Conservation (phyloP, 2,888 invertebrate genomes). For the Xestia sexstrigata region DNA sequence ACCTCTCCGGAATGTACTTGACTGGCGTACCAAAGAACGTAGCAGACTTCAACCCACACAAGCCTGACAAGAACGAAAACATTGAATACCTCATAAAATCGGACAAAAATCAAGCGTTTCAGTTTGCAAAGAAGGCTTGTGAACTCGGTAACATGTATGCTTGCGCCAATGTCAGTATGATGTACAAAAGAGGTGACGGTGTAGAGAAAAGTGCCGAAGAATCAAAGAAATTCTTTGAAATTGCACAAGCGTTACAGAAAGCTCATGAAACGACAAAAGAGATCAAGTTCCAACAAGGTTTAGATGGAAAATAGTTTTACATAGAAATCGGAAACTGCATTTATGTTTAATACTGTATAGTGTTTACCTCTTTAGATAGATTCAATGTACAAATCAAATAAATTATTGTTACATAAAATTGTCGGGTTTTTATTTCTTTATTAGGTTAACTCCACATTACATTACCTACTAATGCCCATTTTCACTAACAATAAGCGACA, state of each 20-base stretch:
- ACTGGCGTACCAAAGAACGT: slow-evolving; percentile 92
- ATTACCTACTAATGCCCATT: not conserved
- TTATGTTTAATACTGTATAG: slow-evolving; percentile 51
- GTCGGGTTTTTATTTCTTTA: slow-evolving; percentile 11
- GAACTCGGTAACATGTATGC: slow-evolving; percentile 96
- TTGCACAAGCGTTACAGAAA: slow-evolving; percentile 93
- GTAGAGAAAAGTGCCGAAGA: slow-evolving; percentile 93
- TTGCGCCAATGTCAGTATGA: slow-evolving; percentile 97
- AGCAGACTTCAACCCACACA: slow-evolving; percentile 84
- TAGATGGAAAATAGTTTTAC: slow-evolving; percentile 72
- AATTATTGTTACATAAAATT: slow-evolving; percentile 58
- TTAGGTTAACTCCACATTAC: not conserved
- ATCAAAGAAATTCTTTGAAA: slow-evolving; percentile 93
- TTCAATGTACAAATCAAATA: slow-evolving; percentile 62
- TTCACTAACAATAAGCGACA: not conserved
- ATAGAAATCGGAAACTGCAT: slow-evolving; percentile 50
- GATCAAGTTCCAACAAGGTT: slow-evolving; percentile 91
- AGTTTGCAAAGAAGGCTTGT: slow-evolving; percentile 95
- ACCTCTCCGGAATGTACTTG: slow-evolving; percentile 95
- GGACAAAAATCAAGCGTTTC: slow-evolving; percentile 95
- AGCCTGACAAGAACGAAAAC: slow-evolving; percentile 81
- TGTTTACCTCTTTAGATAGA: slow-evolving; percentile 50
- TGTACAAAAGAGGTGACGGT: slow-evolving; percentile 96
- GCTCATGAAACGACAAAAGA: slow-evolving; percentile 91
- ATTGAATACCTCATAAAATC: slow-evolving; percentile 91